Conservation (phyloP, 2,797 vertebrate genomes). For the Nyctalus aviator region DNA sequence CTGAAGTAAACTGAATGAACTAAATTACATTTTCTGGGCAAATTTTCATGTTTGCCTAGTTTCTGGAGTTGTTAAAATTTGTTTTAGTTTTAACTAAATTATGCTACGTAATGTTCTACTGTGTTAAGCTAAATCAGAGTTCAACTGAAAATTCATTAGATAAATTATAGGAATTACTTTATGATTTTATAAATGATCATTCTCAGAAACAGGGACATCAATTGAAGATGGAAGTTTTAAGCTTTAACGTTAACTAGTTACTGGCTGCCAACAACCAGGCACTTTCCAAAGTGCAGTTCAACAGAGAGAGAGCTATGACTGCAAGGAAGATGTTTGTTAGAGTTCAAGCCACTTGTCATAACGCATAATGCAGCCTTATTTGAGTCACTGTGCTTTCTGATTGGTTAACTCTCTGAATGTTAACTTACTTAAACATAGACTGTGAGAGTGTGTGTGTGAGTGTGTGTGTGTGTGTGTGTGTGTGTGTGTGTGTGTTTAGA, state of each 20-base stretch:
- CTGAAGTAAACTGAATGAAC: neutral
- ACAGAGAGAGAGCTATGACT: neutral
- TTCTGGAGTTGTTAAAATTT: neutral
- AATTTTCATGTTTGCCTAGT: neutral
- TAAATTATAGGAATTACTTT: constrained; percentile 20
- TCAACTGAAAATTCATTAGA: neutral
- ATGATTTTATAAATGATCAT: constrained; percentile 6
- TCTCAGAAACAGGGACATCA: neutral
- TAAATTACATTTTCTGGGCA: neutral
- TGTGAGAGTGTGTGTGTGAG: neutral
- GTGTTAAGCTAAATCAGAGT: neutral
- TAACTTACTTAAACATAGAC: neutral
- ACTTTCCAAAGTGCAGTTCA: neutral
- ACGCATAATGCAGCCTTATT: neutral
- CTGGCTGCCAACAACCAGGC: neutral
- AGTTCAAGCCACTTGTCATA: neutral
- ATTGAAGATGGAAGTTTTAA: neutral
- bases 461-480: neutral
- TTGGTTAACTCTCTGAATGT: neutral
- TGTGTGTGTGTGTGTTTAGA: neutral
- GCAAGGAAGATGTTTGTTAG: neutral
- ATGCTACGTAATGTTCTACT: neutral
- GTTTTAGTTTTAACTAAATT: constrained; percentile 1
- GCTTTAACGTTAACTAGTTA: constrained; percentile 28
- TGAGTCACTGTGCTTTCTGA: neutral